Evolutionary conservation across 2,113 vertebrate genomes (phyloP), one percentile per base, ranked within the genome.

Genomic region (Semicossyphus pulcher): DNA sequence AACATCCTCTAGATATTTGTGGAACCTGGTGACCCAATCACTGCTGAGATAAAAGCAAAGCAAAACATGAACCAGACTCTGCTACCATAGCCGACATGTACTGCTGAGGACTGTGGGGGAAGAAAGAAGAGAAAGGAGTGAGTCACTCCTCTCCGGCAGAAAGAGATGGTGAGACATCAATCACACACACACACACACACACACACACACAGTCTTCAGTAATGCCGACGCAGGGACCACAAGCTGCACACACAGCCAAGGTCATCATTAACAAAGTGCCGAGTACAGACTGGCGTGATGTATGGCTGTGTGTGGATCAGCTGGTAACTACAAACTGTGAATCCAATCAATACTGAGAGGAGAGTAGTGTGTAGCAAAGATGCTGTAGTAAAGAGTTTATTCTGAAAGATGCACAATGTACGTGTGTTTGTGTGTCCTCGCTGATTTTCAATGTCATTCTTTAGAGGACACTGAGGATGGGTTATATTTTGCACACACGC

Each of bases 141-240:
- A 88, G 75, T 88, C 84, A 88, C 31, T 61, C 12, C 25, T 85
- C 76, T 67, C 63, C 51, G 71, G 78, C 67, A 81, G 42, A 45
- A 23, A 58, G 68, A 64, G 42, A 65, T 48, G 75, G 44, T 25
- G 53, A 48, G 36, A 32, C 66, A 85, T 86, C 61, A 77, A 76
- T 84, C 80, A 71, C 60, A 59, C 11, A 56, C 6, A 44, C 41
- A 44, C 3, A n/a, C 16, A 18, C 16, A 37, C n/a, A n/a, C 16
- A 28, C 26, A 10, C 75, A 71, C 70, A 69, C 29, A 53, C 32
- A n/a, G 53, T 37, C 26, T 37, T 14, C 45, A 60, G 32, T 26
- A 54, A 76, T 18, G 8, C 45, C 66, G 25, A 79, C n/a, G 14
- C n/a, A 47, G 37, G 21, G 51, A 18, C 36, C 8, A 31, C 57